Evolutionary conservation across 2,797 vertebrate species (phyloP), one percentile per base, ranked within the genome.

Genomic region (Pogoniulus pusillus): DNA sequence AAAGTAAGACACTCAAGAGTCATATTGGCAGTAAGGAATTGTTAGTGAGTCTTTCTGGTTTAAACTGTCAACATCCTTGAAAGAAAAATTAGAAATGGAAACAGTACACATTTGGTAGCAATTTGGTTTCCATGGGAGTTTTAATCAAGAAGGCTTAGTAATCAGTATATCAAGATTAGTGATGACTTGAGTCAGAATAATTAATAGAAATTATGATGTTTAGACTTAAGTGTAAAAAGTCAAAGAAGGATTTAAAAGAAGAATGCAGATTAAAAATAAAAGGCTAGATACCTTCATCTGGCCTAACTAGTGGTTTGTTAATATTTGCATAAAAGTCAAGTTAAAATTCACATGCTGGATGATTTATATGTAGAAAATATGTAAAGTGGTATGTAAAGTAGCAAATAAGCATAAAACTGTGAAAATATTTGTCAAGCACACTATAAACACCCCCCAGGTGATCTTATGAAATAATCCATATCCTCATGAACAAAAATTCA

Each of bases 111-210:
- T 96, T 97, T 96, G 96, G 94, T 95, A 97, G 88, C 79, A 95
- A 94, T 97, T 92, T 97, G 49, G 71, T 95, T 97, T 75, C 94
- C 76, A 73, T 90, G 85, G 96, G 92, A 96, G 86, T 82, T 97
- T 96, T 96, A 97, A 96, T 97, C 95, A 95, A 95, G 69, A 82
- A 93, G 72, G 89, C 78, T 91, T 96, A 87, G 94, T 96, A 93
- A 93, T 96, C 88, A 82, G 86, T 95, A 70, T 93, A 87, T 96
- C 90, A 90, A 89, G 71, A 84, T 95, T 81, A 91, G 93, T 94
- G 92, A 94, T 95, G 12, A 63, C 65, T 90, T 94, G 86, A 93
- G 76, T 72, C n/a, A 39, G 73, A 95, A 92, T 95, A 96, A 95
- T 93, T 90, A 88, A 85, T 70, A 93, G 92, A 96, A 96, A 91